Evolutionary conservation across 2,113 vertebrate species (phyloP).

Genomic region (Phrynocephalus versicolor): DNA sequence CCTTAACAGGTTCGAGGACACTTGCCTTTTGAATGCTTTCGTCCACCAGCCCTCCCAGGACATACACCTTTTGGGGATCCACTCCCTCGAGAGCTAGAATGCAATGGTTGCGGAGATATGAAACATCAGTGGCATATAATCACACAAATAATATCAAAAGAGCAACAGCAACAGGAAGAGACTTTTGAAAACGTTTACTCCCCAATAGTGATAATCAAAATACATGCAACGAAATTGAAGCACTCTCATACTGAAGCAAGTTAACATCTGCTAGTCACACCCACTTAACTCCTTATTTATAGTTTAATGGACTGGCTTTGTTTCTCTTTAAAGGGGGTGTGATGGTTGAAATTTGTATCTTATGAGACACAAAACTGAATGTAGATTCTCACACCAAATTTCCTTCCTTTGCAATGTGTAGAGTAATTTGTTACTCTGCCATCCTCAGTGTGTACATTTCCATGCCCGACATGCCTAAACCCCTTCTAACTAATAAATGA

Average conservation of each 20-base stretch:
- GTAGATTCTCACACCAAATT: too few relatives aligned
- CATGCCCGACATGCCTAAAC: neutral
- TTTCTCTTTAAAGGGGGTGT: neutral
- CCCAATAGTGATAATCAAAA: too few relatives aligned
- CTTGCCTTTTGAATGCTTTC: slow-evolving; percentile 93
- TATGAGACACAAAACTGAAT: neutral
- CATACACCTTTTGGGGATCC: slow-evolving; percentile 81
- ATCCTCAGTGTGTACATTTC: neutral
- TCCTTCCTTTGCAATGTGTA: neutral
- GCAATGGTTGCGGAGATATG: neutral
- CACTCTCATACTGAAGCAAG: neutral
- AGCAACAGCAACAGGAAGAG: neutral
- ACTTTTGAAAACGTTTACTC: neutral
- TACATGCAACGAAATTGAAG: neutral
- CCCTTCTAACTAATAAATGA: neutral
- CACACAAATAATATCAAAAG: neutral
- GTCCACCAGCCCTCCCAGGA: slow-evolving; percentile 93
- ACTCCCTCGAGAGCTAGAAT: slow-evolving; percentile 84
- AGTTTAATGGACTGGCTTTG: neutral
- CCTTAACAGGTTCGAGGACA: neutral
- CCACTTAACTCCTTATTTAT: neutral
- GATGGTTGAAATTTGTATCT: neutral
- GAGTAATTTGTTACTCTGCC: neutral
- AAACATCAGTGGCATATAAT: neutral
- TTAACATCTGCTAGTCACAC: neutral